phyloP scores from a whole-genome alignment of 2,113 vertebrate species.

The Himantopus leucocephalus region DNA sequence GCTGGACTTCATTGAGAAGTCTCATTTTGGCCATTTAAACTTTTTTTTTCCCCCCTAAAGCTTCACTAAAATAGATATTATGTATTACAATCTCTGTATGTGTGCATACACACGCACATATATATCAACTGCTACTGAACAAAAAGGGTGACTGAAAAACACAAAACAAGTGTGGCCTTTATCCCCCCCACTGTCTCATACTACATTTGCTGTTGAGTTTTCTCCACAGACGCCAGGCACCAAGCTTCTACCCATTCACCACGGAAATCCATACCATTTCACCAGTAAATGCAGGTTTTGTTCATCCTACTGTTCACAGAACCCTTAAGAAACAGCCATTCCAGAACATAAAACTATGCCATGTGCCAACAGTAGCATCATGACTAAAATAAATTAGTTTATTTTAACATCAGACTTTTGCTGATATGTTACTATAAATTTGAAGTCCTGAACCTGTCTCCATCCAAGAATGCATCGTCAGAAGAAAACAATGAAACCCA shows the following conservation, averaged over 20 bases:
- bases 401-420: neutral
- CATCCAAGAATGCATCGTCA: neutral
- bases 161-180: neutral
- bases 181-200: fast-evolving
- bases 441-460: neutral
- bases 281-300: neutral
- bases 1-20: neutral
- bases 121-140: neutral
- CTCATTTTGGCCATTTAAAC: neutral
- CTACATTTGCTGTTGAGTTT: neutral
- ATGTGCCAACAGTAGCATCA: neutral
- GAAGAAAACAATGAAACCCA: neutral
- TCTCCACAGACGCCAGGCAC: neutral
- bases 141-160: neutral
- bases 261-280: neutral
- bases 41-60: neutral
- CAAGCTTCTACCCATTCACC: neutral
- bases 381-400: neutral
- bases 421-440: neutral
- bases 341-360: neutral
- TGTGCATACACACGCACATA: neutral
- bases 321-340: neutral
- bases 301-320: neutral
- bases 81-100: neutral
- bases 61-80: neutral